phyloP scores from a whole-genome alignment of 2,888 invertebrate species.

The Chloroclysta siterata region DNA sequence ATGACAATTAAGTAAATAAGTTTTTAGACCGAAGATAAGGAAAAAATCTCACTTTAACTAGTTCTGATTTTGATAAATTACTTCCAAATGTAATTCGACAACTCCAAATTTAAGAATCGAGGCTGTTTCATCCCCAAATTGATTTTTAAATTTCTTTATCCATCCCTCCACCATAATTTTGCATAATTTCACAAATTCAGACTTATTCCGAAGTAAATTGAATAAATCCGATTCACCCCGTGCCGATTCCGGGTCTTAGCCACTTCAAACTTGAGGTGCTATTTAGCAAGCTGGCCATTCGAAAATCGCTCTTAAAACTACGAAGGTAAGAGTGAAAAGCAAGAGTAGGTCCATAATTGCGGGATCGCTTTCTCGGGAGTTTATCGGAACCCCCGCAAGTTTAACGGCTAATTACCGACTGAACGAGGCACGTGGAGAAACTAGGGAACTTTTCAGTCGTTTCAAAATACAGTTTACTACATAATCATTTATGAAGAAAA shows the following conservation, averaged over 20 bases:
- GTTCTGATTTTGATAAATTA: constrained; percentile 8
- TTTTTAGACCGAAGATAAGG: too few relatives aligned
- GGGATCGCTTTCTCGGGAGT: constrained; percentile 30
- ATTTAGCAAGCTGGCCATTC: constrained; percentile 2
- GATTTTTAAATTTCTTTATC: constrained; percentile 21
- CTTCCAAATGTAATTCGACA: constrained; percentile 3
- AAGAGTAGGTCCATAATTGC: constrained; percentile 16
- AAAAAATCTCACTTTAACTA: neutral
- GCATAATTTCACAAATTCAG: constrained; percentile 25
- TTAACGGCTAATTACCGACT: constrained; percentile 46
- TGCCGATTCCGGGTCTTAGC: constrained; percentile 8
- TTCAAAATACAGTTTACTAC: constrained; percentile 9
- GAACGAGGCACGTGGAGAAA: constrained; percentile 24
- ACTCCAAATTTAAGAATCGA: constrained; percentile 7
- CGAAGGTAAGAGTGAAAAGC: constrained; percentile 18
- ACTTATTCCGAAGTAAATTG: constrained; percentile 31
- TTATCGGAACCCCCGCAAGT: constrained; percentile 34
- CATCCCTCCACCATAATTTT: constrained; percentile 13
- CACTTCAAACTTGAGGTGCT: constrained; percentile 20
- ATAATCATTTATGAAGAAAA: too few relatives aligned
- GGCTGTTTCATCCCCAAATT: constrained; percentile 10
- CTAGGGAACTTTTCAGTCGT: constrained; percentile 24
- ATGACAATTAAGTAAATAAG: too few relatives aligned
- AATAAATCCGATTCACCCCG: constrained; percentile 17
- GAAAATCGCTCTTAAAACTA: constrained; percentile 20